Evolutionary conservation across 2,113 vertebrate species (phyloP), one percentile per base, ranked within the genome.

Genomic region (Zapornia atra): DNA sequence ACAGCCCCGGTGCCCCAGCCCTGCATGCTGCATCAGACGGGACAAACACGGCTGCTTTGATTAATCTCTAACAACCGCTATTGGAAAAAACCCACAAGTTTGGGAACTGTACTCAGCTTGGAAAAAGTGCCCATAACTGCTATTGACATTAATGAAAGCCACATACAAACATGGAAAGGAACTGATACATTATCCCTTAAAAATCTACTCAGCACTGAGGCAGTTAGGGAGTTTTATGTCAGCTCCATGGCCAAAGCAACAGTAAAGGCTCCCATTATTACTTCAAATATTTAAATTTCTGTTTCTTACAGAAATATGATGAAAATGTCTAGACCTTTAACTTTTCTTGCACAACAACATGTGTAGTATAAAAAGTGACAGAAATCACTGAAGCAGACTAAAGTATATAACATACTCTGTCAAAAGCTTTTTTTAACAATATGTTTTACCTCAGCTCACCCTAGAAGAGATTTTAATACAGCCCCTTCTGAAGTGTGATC

Each of bases 211-310:
- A 83, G 86, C 57, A 31, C 63, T 51, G 59, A 94, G 79, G 82
- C 82, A 93, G 88, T 87, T 93, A 85, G 91, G 87, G 91, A 90
- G 69, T 94, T 97, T 97, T 96, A 93, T 96, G 90, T 94, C 91
- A 95, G 71, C 91, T 97, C 77, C 89, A 64, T 78, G 93, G 90
- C 92, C 78, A 91, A 95, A 97, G 92, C 80, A 97, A 95, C 71
- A 91, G 61, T 76, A 95, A 96, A 94, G 84, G 90, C 54, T 95
- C 71, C 75, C 65, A 92, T 96, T 97, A 96, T 92, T 97, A 96
- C 90, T 90, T 94, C 92, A 89, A 95, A 94, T 93, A 97, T 96
- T 97, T 95, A 97, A 96, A 96, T 95, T 93, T 96, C 90, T 96
- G 34, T 94, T 97, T 96, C 92, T 95, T 94, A 85, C 71, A 75